Evolutionary conservation across 2,113 vertebrate species (phyloP), one percentile per base, ranked within the genome.

Genomic region (Monopterus albus): DNA sequence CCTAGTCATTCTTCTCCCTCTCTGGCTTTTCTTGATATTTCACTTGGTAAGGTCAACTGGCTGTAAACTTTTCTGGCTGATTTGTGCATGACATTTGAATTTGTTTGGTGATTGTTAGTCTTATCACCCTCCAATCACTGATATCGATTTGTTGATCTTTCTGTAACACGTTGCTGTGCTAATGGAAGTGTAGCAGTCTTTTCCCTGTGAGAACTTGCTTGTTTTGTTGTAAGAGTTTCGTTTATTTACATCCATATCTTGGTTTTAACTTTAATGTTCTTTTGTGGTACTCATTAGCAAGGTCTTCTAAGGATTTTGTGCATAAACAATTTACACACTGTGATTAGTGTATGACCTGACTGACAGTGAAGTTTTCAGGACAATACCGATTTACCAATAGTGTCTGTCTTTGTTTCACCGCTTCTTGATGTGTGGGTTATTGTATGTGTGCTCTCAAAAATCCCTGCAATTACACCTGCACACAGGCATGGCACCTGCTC

Each of bases 341-440:
- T 13, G 13, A 39, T 14, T 23, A 6, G 14, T 20, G 14, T n/a
- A n/a, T n/a, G n/a, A n/a, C 28, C n/a, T 29, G 17, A 28, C 7
- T 5, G 18, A 1, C 20, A 21, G 6, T 10, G 5, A 20, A 1
- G 20, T 43, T 33, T 17, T 21, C 1, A 25, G 5, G 20, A 12
- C 5, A 7, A 11, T 29, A 15, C n/a, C 15, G 42, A n/a, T n/a
- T n/a, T n/a, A n/a, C n/a, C n/a, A n/a, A n/a, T n/a, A n/a, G 20
- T 36, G 18, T 50, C 13, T 51, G 51, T 20, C 47, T 56, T 55
- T 52, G 25, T 55, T 43, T 64, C 13, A 21, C 13, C 38, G 51
- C 40, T 20, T 57, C 29, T 36, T 52, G 20, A 26, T 71, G 53
- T 59, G 42, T 55, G n/a, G n/a, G n/a, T n/a, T n/a, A n/a, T n/a